phyloP scores from a whole-genome alignment of 1,140 invertebrate species.

The Drosophila burlai region DNA sequence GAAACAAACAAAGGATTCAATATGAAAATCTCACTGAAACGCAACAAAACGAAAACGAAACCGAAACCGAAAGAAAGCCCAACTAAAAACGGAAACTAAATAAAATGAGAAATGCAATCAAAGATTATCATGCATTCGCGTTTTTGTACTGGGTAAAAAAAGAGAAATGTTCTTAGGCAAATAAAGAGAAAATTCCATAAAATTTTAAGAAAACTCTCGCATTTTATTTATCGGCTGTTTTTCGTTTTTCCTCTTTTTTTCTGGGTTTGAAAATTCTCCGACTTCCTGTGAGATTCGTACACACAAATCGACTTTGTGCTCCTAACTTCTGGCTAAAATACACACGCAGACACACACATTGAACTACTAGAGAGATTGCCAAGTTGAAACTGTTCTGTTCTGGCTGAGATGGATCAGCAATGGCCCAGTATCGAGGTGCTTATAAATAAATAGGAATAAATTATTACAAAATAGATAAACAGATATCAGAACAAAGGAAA shows the following conservation, averaged over 20 bases:
- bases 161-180: slow-evolving; percentile 67
- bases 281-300: slow-evolving; percentile 33
- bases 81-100: slow-evolving; percentile 42
- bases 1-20: slow-evolving; percentile 41
- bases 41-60: slow-evolving; percentile 48
- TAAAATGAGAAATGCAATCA: slow-evolving; percentile 62
- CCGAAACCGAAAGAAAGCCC: slow-evolving; percentile 40
- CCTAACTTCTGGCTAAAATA: slow-evolving; percentile 33
- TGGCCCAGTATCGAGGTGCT: slow-evolving; percentile 39
- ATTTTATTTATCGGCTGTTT: slow-evolving; percentile 45
- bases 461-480: slow-evolving; percentile 64
- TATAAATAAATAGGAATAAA: slow-evolving; percentile 55
- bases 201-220: slow-evolving; percentile 64
- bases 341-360: slow-evolving; percentile 29
- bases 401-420: slow-evolving; percentile 12
- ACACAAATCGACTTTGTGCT: slow-evolving; percentile 41
- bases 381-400: slow-evolving; percentile 31
- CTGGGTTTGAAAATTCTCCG: slow-evolving; percentile 3
- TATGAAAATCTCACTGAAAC: slow-evolving; percentile 62
- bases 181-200: slow-evolving; percentile 78
- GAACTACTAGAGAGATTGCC: slow-evolving; percentile 33
- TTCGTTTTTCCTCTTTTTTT: background rate
- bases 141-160: slow-evolving; percentile 57
- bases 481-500: slow-evolving; percentile 58
- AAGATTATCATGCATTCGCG: slow-evolving; percentile 51